These are phyloP conservation scores for Spondyliosoma cantharus DNA, from an alignment of 2,797 vertebrate species.

Conservation along the genomic window DNA sequence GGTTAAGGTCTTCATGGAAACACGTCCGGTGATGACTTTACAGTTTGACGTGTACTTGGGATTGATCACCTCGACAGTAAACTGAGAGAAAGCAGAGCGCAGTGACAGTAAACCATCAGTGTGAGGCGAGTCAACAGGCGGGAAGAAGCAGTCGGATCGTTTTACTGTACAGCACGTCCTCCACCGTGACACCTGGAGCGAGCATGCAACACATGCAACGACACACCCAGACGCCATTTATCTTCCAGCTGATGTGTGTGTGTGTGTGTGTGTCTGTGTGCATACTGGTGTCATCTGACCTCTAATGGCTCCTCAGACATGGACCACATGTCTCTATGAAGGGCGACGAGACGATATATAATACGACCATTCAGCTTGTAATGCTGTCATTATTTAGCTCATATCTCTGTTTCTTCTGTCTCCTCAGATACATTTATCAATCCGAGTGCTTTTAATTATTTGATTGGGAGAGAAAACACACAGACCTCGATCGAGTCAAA, in stretches of 20 bases:
- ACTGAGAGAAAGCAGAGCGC: background rate
- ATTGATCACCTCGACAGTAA: no score
- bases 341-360: no score
- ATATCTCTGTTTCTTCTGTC: no score
- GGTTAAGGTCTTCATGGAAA: no score
- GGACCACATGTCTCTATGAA: no score
- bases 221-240: conserved; percentile 18
- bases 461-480: no score
- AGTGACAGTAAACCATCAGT: background rate
- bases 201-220: conserved; percentile 4
- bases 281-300: background rate
- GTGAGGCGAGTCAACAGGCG: conserved; percentile 3
- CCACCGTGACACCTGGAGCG: background rate
- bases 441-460: no score
- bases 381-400: no score
- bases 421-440: no score
- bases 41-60: no score
- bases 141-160: conserved; percentile 6
- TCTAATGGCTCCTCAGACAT: background rate
- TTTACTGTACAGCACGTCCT: conserved; percentile 2
- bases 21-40: no score
- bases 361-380: background rate
- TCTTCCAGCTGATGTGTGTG: conserved; percentile 16
- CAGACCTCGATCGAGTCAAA: background rate
- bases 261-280: background rate